Conservation (phyloP, 2,888 invertebrate genomes). For the Sarcophaga subvicina region DNA sequence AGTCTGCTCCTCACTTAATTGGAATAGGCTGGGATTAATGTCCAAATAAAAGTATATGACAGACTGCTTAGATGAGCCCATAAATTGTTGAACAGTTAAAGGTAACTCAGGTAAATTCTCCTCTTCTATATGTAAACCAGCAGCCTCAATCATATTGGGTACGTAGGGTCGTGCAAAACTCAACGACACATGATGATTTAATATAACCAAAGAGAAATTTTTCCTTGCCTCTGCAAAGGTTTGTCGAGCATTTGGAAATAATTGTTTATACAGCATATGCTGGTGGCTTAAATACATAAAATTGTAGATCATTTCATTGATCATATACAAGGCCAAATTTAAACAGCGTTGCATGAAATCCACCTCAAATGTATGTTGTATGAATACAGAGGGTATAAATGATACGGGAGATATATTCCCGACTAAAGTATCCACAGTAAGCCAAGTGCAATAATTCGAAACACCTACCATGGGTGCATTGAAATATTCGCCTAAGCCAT, state of each 20-base stretch:
- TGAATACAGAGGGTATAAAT: constrained; percentile 73
- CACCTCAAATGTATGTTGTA: constrained; percentile 76
- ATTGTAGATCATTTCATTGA: neutral
- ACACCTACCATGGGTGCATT: constrained; percentile 74
- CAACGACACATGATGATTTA: constrained; percentile 78
- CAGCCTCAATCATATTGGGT: constrained; percentile 80
- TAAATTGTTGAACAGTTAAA: constrained; percentile 77
- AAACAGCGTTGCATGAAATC: constrained; percentile 74
- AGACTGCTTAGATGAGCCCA: constrained; percentile 80
- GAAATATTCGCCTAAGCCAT: constrained; percentile 75
- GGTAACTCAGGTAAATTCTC: constrained; percentile 77
- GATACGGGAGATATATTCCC: constrained; percentile 77
- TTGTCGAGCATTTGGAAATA: constrained; percentile 74
- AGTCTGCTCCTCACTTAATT: constrained; percentile 73
- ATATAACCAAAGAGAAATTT: constrained; percentile 75
- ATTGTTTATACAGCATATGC: constrained; percentile 73
- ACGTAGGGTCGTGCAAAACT: constrained; percentile 77
- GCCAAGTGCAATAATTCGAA: constrained; percentile 73
- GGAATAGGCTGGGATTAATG: constrained; percentile 75
- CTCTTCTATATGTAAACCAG: constrained; percentile 80
- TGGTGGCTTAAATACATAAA: constrained; percentile 71
- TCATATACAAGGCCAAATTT: constrained; percentile 60
- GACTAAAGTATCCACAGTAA: constrained; percentile 68
- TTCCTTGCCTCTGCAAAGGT: constrained; percentile 71
- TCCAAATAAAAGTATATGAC: constrained; percentile 82